Evolutionary conservation across 2,888 invertebrate genomes (phyloP).

Genomic region (Orchestes rusci): DNA sequence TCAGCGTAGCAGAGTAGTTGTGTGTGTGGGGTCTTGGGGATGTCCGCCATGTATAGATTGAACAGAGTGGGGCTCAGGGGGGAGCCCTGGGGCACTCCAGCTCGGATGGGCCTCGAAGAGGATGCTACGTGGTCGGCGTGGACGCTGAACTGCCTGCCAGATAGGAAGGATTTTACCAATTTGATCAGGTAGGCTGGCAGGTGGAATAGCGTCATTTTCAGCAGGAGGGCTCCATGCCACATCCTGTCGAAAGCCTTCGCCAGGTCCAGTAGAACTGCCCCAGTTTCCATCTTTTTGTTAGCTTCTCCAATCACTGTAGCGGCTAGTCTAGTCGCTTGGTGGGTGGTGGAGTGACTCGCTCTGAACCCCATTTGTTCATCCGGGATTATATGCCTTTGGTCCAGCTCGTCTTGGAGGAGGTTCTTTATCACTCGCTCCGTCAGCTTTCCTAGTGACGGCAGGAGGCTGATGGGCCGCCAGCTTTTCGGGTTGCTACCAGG

Average conservation of each 20-base stretch:
- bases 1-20: not conserved
- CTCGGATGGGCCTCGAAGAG: not conserved
- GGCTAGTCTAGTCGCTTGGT: not conserved
- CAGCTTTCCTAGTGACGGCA: not conserved
- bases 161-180: not conserved
- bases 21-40: too few relatives aligned
- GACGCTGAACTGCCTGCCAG: not conserved
- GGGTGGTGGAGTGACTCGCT: not conserved
- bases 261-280: not conserved
- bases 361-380: not conserved
- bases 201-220: not conserved
- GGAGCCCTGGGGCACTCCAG: too few relatives aligned
- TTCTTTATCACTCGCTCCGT: not conserved
- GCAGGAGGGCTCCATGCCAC: not conserved
- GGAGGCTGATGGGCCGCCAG: too few relatives aligned
- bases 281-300: too few relatives aligned
- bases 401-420: not conserved
- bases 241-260: not conserved
- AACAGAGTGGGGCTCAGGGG: too few relatives aligned
- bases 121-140: not conserved
- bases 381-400: too few relatives aligned
- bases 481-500: not conserved
- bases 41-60: too few relatives aligned
- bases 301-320: not conserved
- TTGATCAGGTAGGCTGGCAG: not conserved